Evolutionary conservation across 2,888 invertebrate species (phyloP).

Genomic region (Cosmia trapezina): DNA sequence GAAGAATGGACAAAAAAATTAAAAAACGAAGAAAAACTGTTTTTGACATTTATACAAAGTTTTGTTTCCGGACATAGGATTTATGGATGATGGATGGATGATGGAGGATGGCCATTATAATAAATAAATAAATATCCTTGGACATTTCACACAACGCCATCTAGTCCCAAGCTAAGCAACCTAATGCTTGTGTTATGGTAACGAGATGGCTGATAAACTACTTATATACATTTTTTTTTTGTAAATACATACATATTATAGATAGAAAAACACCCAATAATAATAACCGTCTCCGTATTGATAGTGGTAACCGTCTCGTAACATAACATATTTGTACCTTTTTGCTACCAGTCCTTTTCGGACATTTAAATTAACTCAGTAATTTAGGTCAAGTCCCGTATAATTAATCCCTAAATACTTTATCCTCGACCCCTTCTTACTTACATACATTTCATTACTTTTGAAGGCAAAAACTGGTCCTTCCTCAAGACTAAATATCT

Average conservation of each 20-base stretch:
- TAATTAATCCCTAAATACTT: slow-evolving; percentile 45
- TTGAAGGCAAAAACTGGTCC: slow-evolving; percentile 38
- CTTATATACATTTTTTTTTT: too few relatives aligned
- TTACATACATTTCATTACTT: slow-evolving; percentile 48
- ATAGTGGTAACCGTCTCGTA: neutral
- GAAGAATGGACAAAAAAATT: neutral
- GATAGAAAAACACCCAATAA: too few relatives aligned
- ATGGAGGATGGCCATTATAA: neutral
- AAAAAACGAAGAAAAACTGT: neutral
- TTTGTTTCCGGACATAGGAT: neutral
- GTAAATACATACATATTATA: too few relatives aligned
- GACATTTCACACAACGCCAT: too few relatives aligned
- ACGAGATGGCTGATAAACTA: too few relatives aligned
- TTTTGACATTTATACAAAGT: neutral
- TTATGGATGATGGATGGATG: too few relatives aligned
- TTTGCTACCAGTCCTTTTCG: slow-evolving; percentile 16
- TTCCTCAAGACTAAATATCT: slow-evolving; percentile 45
- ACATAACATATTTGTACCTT: slow-evolving; percentile 12
- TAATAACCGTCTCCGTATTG: too few relatives aligned
- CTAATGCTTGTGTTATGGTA: too few relatives aligned
- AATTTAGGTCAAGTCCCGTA: slow-evolving; percentile 38
- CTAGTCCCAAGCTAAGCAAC: too few relatives aligned
- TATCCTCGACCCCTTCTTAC: slow-evolving; percentile 31
- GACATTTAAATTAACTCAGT: slow-evolving; percentile 34
- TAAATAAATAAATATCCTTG: too few relatives aligned